Base-by-base conservation (phyloP, 2,888 invertebrate genomes). In the Serrognathus titanus region DNA sequence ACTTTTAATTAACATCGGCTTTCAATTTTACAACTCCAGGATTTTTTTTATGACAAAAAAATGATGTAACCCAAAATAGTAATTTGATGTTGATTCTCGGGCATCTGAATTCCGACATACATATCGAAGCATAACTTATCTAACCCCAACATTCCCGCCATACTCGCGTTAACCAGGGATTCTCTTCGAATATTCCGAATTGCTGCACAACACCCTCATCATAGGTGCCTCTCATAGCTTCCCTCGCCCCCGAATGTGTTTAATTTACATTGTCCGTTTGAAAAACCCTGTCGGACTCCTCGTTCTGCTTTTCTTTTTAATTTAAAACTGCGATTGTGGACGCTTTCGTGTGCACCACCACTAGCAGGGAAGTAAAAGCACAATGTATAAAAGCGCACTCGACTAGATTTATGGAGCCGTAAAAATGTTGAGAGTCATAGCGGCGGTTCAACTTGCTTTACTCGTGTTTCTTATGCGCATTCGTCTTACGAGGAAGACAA, bases 401-500 rank as follows among this genome's bases (percentile, higher is more conserved):
- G 49, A 51, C 51, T 52, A 48, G 53, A 59, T 59, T 59, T 59
- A 59, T 53, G 45, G 51, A 20, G 53, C 39, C 39, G 48, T 59
- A 59, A 59, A 59, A 59, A 59, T 56, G 53, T 55, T 59, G 56
- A 59, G 55, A 52, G 53, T 59, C 52, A 45, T 52, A 52, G 43
- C 39, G 50, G 50, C 40, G 39, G 50, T 50, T 50, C 48, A 51
- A 43, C 43, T 43, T 43, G 43, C 43, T 43, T 43, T 43, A 53
- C 50, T 53, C 40, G 57, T 53, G 51, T 48, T 60, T 59, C 50
- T 48, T 51, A 58, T 53, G 53, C 53, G 54, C 58, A 53, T 58
- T 37, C 55, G 57, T 55, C 59, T 57, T 59, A 48, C 46, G 48
- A 39, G 52, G 61, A 61, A 61, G 59, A 59, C 59, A 62, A 62